These are phyloP conservation scores for Hydraecia micacea DNA, from an alignment of 2,888 invertebrate genomes.

Conservation along the genomic window DNA sequence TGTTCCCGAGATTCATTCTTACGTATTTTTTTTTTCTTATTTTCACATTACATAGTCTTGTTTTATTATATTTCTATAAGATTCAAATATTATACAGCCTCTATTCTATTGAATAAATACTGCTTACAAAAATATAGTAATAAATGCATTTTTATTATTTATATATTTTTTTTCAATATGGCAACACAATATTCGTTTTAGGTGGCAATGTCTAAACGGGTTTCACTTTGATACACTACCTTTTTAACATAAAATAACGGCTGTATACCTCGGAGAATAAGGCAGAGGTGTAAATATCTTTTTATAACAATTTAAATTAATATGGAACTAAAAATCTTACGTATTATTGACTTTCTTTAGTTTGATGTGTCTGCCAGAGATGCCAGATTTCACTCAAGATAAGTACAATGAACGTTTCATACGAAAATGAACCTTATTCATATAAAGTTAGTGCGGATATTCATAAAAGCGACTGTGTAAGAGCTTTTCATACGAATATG, in stretches of 20 bases:
- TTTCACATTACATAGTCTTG: conserved; percentile 46
- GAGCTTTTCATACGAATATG: neutral
- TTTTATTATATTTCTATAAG: conserved; percentile 50
- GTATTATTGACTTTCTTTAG: neutral
- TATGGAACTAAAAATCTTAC: neutral
- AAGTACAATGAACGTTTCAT: neutral
- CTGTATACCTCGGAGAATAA: no score
- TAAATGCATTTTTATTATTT: conserved; percentile 79
- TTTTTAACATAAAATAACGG: neutral
- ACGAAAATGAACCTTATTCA: neutral
- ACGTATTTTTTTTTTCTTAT: conserved; percentile 36
- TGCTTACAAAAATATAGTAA: conserved; percentile 82
- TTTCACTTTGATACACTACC: conserved; percentile 33
- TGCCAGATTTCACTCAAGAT: neutral
- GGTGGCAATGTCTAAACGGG: conserved; percentile 57
- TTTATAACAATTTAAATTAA: neutral
- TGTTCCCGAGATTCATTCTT: conserved; percentile 42
- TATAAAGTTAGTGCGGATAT: neutral
- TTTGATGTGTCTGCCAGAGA: neutral
- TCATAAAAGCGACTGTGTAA: no score
- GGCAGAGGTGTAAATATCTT: neutral
- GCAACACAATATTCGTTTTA: conserved; percentile 70
- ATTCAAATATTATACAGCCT: conserved; percentile 47
- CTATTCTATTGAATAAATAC: conserved; percentile 68
- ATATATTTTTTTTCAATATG: conserved; percentile 73